Percentiles rank a stretch among this genome's conserved stretches.
Evolutionary conservation across 2,113 vertebrate species (phyloP).

Genomic region (Phainopepla nitens): DNA sequence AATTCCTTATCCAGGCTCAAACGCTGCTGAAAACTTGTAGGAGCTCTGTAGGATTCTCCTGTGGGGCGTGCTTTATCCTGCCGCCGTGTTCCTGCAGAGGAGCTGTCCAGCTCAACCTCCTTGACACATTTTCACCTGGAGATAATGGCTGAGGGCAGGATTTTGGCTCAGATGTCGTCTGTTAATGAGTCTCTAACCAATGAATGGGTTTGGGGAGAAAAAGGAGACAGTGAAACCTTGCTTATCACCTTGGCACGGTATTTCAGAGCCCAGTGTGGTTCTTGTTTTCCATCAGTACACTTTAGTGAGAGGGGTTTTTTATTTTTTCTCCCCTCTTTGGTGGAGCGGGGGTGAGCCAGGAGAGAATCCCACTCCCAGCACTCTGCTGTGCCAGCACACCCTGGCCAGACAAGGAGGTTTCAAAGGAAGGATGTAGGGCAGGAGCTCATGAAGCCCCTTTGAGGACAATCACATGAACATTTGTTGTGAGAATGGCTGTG

Average conservation of each 20-base stretch:
- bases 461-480: fast-evolving
- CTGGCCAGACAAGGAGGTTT: background rate
- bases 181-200: background rate
- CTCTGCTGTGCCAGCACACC: background rate
- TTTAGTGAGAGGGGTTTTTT: background rate
- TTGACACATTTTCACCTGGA: background rate
- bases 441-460: background rate
- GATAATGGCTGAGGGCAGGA: background rate
- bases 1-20: background rate
- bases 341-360: background rate
- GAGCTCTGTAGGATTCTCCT: background rate
- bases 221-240: background rate
- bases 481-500: background rate
- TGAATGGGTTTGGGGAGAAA: background rate
- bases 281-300: background rate
- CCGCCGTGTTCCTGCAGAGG: background rate
- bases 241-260: background rate
- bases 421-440: background rate
- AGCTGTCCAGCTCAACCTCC: background rate
- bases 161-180: background rate
- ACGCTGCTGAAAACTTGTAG: background rate
- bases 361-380: background rate
- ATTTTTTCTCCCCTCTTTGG: background rate
- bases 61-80: background rate
- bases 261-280: background rate